phyloP scores from a whole-genome alignment of 2,113 vertebrate species.

The Rafetus swinhoei region DNA sequence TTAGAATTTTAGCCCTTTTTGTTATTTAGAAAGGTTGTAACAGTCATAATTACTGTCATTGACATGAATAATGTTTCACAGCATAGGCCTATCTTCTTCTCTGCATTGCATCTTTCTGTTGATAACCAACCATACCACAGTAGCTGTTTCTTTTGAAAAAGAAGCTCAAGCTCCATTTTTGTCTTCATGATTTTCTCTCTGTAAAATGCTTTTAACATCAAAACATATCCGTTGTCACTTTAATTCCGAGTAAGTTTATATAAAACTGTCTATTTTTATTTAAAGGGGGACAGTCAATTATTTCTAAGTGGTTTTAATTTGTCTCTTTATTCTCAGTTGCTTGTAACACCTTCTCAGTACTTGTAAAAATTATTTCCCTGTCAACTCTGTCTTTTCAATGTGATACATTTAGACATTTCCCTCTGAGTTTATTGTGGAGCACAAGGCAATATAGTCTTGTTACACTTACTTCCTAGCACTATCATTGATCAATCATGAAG shows the following conservation, averaged over 20 bases:
- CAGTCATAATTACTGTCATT: slow-evolving; percentile 56
- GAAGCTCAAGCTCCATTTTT: slow-evolving; percentile 1
- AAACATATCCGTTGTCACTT: neutral
- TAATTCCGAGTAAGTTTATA: slow-evolving; percentile 23
- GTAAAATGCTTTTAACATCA: neutral
- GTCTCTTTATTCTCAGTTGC: slow-evolving; percentile 29
- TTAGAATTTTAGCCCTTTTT: slow-evolving; percentile 36
- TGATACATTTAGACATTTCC: slow-evolving; percentile 43
- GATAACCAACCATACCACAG: slow-evolving; percentile 30
- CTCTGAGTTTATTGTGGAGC: slow-evolving; percentile 39
- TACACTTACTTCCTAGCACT: slow-evolving; percentile 58
- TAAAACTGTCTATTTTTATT: slow-evolving; percentile 30
- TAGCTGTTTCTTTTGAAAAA: neutral
- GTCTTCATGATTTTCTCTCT: neutral
- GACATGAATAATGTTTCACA: slow-evolving; percentile 54
- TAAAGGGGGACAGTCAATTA: neutral
- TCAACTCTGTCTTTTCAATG: slow-evolving; percentile 27
- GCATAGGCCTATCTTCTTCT: neutral
- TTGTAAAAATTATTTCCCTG: slow-evolving; percentile 51
- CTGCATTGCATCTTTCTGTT: neutral
- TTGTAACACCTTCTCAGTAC: slow-evolving; percentile 49
- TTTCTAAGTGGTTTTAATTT: slow-evolving; percentile 35
- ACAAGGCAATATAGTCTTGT: slow-evolving; percentile 62
- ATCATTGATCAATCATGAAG: slow-evolving; percentile 68
- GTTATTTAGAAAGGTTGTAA: slow-evolving; percentile 58